Evolutionary conservation across 2,113 vertebrate genomes (phyloP).

Genomic region (Neogale vison): DNA sequence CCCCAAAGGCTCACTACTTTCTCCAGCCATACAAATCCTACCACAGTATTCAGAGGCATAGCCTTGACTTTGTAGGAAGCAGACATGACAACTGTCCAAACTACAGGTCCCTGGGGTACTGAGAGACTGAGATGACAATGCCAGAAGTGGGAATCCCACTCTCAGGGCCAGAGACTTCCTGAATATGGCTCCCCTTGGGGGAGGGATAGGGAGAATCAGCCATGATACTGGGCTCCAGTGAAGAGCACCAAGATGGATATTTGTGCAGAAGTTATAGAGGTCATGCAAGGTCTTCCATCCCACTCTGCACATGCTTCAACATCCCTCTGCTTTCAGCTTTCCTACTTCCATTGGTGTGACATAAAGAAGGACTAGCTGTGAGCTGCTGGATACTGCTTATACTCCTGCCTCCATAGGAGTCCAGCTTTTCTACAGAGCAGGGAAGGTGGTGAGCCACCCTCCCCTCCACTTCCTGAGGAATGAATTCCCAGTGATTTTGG

Average conservation of each 20-base stretch:
- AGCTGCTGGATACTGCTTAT: neutral
- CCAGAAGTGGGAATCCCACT: neutral
- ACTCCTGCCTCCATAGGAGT: neutral
- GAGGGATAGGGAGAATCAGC: neutral
- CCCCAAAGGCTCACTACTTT: neutral
- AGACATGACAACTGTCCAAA: neutral
- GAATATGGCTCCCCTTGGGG: neutral
- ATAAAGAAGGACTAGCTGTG: neutral
- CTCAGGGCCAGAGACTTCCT: neutral
- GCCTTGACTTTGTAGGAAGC: neutral
- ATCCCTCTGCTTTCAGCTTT: neutral
- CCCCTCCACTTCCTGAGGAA: neutral
- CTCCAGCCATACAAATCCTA: neutral
- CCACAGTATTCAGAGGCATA: neutral
- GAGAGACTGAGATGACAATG: neutral
- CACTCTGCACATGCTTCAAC: neutral
- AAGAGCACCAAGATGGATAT: neutral
- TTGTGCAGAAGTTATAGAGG: neutral
- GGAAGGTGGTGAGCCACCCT: neutral
- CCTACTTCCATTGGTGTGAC: neutral
- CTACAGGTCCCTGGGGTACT: neutral
- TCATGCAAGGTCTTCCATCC: neutral
- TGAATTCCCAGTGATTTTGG: neutral
- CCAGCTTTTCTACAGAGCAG: neutral
- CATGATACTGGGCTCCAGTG: neutral